These are phyloP conservation scores for Hylaeus anthracinus DNA, from an alignment of 1,140 invertebrate genomes.

Conservation along the genomic window DNA sequence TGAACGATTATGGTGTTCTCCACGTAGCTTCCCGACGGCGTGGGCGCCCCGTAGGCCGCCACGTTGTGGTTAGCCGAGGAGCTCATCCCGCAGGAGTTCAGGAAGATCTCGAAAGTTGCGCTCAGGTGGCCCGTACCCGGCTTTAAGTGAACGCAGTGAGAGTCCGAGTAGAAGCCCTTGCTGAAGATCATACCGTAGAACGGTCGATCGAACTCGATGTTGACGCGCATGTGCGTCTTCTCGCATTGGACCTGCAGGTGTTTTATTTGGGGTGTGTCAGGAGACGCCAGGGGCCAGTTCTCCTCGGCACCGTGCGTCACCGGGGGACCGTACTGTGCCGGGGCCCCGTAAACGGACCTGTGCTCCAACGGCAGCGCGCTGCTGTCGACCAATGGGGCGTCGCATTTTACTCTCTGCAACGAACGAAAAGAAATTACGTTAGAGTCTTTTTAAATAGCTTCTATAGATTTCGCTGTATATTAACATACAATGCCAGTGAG, in stretches of 20 bases:
- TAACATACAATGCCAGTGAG: too few species aligned
- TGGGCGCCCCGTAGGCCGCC: conserved; percentile 88
- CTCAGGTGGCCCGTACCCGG: conserved; percentile 93
- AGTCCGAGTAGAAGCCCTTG: conserved; percentile 94
- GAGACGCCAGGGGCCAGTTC: conserved; percentile 90
- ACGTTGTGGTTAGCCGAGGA: conserved; percentile 93
- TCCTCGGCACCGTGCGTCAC: conserved; percentile 84
- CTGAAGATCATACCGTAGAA: conserved; percentile 98
- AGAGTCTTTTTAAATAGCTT: neutral
- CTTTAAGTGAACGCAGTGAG: conserved; percentile 94
- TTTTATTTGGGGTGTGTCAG: conserved; percentile 95
- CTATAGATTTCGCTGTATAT: neutral
- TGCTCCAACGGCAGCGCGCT: conserved; percentile 90
- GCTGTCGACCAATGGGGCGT: conserved; percentile 88
- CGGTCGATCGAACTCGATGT: conserved; percentile 96
- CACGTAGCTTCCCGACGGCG: conserved; percentile 94
- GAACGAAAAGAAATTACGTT: neutral
- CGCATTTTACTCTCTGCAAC: conserved; percentile 86
- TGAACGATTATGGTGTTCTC: conserved; percentile 98
- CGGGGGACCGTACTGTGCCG: conserved; percentile 84
- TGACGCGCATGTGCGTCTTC: conserved; percentile 96
- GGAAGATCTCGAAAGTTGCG: conserved; percentile 95
- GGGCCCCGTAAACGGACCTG: conserved; percentile 87
- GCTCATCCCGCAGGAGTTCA: conserved; percentile 95
- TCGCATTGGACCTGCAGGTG: conserved; percentile 96